Conservation (phyloP, 1,140 invertebrate genomes). For the Odontomachus brunneus region DNA sequence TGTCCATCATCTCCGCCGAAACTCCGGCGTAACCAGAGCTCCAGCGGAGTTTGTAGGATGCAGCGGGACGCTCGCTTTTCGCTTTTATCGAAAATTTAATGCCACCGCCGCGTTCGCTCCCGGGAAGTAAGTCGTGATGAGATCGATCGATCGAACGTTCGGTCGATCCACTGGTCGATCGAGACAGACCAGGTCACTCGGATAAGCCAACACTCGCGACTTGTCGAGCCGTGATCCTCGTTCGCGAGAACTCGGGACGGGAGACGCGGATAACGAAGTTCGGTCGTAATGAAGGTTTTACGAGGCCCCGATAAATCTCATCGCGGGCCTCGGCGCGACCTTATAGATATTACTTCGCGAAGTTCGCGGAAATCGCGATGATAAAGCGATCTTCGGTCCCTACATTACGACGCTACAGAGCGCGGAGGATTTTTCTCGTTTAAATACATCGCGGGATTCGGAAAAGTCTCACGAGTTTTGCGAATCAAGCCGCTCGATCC, state of each 20-base stretch:
- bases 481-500: conserved; percentile 32
- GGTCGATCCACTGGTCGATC: conserved; percentile 51
- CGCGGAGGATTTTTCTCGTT: conserved; percentile 32
- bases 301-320: conserved; percentile 46
- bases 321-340: conserved; percentile 29
- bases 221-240: conserved; percentile 26
- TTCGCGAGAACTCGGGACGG: not conserved
- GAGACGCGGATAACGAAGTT: conserved; percentile 51
- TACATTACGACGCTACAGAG: conserved; percentile 12
- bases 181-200: conserved; percentile 61
- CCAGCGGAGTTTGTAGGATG: conserved; percentile 28
- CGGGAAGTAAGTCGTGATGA: conserved; percentile 18
- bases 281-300: conserved; percentile 56
- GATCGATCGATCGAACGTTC: conserved; percentile 66
- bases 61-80: conserved; percentile 62
- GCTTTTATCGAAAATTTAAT: conserved; percentile 75
- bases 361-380: conserved; percentile 48
- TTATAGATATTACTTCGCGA: conserved; percentile 54
- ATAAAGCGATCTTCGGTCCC: conserved; percentile 50
- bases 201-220: conserved; percentile 63
- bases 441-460: conserved; percentile 8
- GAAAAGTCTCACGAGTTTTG: conserved; percentile 24
- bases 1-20: conserved; percentile 72
- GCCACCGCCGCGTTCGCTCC: conserved; percentile 53
- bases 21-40: conserved; percentile 70